A percentile compares a stretch with the other conserved stretches of the same genome.
These are phyloP conservation scores for Scrobipalpa costella DNA, from an alignment of 2,888 invertebrate species.

Conservation along the genomic window DNA sequence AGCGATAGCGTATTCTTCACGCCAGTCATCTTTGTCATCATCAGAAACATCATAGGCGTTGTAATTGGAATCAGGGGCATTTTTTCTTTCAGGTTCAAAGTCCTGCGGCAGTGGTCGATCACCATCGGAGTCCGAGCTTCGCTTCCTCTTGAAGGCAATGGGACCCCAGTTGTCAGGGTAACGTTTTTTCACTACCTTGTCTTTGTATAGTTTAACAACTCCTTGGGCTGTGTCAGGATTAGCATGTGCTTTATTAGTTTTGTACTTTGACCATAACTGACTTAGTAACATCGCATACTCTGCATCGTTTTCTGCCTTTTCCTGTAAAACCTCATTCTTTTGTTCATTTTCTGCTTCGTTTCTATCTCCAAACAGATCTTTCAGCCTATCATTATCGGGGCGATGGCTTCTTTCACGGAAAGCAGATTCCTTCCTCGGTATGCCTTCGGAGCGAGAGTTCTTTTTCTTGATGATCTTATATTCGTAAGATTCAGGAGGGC, in stretches of 20 bases:
- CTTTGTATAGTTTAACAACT: constrained; percentile 72
- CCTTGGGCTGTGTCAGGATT: constrained; percentile 64
- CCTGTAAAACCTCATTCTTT: constrained; percentile 51
- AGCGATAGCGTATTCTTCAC: constrained; percentile 73
- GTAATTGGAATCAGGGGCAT: constrained; percentile 55
- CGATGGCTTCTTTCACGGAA: constrained; percentile 72
- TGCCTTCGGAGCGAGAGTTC: constrained; percentile 49
- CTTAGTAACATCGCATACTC: constrained; percentile 79
- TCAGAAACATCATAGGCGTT: constrained; percentile 62
- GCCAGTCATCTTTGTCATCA: constrained; percentile 69
- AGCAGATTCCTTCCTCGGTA: constrained; percentile 62
- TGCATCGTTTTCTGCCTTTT: constrained; percentile 66
- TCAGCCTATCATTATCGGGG: constrained; percentile 65
- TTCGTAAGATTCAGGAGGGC: constrained; percentile 77
- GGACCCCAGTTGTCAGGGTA: constrained; percentile 76
- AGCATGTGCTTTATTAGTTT: constrained; percentile 64
- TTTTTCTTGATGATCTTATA: constrained; percentile 80
- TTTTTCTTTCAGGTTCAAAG: constrained; percentile 53
- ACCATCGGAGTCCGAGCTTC: constrained; percentile 63
- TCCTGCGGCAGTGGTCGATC: constrained; percentile 52
- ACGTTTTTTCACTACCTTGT: constrained; percentile 72
- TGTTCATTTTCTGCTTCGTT: constrained; percentile 53
- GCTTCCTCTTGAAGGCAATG: constrained; percentile 75
- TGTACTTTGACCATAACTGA: constrained; percentile 82
- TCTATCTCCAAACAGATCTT: constrained; percentile 66